Conservation (phyloP, 2,113 vertebrate species). For the Bubo bubo region DNA sequence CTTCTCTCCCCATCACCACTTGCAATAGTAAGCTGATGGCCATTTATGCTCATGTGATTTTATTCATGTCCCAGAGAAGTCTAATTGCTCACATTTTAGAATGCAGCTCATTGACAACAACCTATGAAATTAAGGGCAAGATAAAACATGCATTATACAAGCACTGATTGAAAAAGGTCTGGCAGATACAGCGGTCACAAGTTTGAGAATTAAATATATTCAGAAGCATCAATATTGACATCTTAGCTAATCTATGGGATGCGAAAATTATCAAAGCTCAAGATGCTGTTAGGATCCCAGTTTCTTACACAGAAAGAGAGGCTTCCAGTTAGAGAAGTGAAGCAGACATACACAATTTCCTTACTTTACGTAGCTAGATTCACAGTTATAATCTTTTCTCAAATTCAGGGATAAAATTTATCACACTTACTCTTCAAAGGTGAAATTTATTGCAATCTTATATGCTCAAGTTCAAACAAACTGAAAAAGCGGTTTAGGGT, state of each 20-base stretch:
- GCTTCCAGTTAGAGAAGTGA: neutral
- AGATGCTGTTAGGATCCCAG: neutral
- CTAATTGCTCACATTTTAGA: neutral
- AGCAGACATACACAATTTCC: neutral
- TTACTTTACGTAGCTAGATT: neutral
- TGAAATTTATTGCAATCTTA: neutral
- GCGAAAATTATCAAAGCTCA: neutral
- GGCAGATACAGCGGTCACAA: neutral
- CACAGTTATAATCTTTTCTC: neutral
- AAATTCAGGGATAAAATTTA: neutral
- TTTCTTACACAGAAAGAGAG: neutral
- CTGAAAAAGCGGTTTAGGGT: neutral
- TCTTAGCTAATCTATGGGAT: neutral
- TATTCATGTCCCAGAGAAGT: neutral
- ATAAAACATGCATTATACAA: neutral
- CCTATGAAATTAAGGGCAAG: neutral
- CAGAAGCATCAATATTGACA: neutral
- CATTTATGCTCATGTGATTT: neutral
- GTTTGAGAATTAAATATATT: neutral
- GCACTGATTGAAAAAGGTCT: neutral
- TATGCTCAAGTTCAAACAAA: neutral
- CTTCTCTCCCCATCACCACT: neutral
- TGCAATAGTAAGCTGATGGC: neutral
- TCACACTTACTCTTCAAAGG: neutral
- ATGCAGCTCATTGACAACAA: neutral